A percentile compares a stretch with the other conserved stretches of the same genome.
These are phyloP conservation scores for Rattus norvegicus DNA, from an alignment of 2,113 vertebrate species.

Conservation along the genomic window DNA sequence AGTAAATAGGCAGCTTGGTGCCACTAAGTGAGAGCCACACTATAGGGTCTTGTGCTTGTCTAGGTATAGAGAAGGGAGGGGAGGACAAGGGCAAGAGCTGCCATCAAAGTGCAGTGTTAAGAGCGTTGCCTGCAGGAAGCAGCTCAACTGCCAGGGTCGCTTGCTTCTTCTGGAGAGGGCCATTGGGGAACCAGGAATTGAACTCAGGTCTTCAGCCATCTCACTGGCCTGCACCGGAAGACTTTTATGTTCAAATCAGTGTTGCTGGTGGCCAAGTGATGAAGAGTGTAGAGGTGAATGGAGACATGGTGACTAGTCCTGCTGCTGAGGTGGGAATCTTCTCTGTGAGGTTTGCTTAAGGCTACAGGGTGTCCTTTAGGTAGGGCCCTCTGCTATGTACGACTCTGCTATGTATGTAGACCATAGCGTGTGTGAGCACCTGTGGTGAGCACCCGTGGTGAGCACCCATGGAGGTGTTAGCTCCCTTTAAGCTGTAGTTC, in stretches of 20 bases:
- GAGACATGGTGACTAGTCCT: neutral
- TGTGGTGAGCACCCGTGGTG: neutral
- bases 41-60: neutral
- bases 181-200: neutral
- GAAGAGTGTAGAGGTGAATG: neutral
- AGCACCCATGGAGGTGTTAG: neutral
- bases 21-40: neutral
- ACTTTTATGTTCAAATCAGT: neutral
- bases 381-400: neutral
- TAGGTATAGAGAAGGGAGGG: neutral
- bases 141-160: fast-evolving
- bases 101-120: neutral
- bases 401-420: neutral
- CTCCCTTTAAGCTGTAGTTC: neutral
- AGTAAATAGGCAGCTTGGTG: neutral
- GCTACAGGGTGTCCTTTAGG: neutral
- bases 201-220: neutral
- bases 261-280: neutral
- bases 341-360: neutral
- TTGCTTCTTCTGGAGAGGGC: neutral
- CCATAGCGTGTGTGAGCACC: neutral
- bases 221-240: neutral
- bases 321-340: neutral
- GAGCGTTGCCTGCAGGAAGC: neutral
- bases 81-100: neutral